A percentile compares a stretch with the other conserved stretches of the same genome.
Evolutionary conservation across 2,888 invertebrate genomes (phyloP).

Genomic region (Coleophora deauratella): DNA sequence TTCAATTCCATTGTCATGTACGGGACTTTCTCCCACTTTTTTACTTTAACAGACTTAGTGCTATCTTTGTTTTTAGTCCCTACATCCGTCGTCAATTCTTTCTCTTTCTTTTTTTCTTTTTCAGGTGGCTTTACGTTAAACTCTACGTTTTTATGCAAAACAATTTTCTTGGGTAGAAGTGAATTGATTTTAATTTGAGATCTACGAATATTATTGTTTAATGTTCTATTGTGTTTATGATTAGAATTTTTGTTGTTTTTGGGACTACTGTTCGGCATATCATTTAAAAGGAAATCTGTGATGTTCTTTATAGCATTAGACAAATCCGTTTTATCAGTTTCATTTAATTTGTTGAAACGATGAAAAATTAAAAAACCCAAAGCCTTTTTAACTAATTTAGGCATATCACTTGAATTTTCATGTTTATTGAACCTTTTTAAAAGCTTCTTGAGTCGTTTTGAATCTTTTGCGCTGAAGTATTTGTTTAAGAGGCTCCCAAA

Average conservation of each 20-base stretch:
- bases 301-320: neutral
- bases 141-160: neutral
- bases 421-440: neutral
- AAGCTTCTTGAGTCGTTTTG: neutral
- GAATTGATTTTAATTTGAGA: too few relatives aligned
- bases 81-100: too few relatives aligned
- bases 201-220: too few relatives aligned
- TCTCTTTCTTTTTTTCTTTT: too few relatives aligned
- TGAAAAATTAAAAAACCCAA: conserved; percentile 2
- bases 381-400: neutral
- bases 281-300: neutral
- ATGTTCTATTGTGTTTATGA: too few relatives aligned
- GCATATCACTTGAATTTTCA: neutral
- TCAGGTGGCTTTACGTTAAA: neutral
- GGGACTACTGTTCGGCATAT: too few relatives aligned
- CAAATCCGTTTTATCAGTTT: neutral
- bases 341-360: conserved; percentile 1
- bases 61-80: too few relatives aligned
- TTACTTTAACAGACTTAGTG: too few relatives aligned
- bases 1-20: too few relatives aligned
- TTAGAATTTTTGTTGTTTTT: too few relatives aligned
- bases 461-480: neutral
- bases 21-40: too few relatives aligned
- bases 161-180: neutral
- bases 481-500: neutral